Conservation (phyloP, 2,113 vertebrate genomes). For the Eulemur rufifrons region DNA sequence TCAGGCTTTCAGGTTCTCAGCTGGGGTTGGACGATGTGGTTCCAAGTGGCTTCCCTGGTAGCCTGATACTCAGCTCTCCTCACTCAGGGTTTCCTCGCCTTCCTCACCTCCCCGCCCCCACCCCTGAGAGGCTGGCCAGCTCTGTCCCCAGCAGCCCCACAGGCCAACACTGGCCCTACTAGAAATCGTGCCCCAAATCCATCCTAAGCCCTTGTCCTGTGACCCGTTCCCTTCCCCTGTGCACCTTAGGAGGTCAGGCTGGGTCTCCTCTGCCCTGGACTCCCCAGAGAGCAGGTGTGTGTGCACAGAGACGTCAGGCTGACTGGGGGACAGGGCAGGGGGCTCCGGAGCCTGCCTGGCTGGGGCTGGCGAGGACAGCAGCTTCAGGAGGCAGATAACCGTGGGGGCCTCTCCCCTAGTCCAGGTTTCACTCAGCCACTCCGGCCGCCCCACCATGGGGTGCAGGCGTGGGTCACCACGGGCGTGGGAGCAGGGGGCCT, state of each 20-base stretch:
- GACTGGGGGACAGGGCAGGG: background rate
- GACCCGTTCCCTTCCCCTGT: background rate
- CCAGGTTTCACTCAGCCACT: no score
- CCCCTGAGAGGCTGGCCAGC: background rate
- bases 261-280: background rate
- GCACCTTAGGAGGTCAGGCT: background rate
- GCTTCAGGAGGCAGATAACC: background rate
- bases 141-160: background rate
- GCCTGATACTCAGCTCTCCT: background rate
- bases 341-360: no score
- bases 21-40: background rate
- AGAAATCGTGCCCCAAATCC: slow-evolving; percentile 30
- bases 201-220: background rate
- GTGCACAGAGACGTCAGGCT: background rate
- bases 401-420: no score
- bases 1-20: background rate
- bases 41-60: background rate
- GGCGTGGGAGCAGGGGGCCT: no score
- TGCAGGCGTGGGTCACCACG: no score
- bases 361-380: background rate
- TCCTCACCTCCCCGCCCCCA: background rate
- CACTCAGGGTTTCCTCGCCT: background rate
- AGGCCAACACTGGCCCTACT: background rate
- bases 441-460: no score
- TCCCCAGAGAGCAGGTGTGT: background rate